Evolutionary conservation across 1,140 invertebrate species (phyloP), one percentile per base, ranked within the genome.

Genomic region (Wiebesia pumilae): DNA sequence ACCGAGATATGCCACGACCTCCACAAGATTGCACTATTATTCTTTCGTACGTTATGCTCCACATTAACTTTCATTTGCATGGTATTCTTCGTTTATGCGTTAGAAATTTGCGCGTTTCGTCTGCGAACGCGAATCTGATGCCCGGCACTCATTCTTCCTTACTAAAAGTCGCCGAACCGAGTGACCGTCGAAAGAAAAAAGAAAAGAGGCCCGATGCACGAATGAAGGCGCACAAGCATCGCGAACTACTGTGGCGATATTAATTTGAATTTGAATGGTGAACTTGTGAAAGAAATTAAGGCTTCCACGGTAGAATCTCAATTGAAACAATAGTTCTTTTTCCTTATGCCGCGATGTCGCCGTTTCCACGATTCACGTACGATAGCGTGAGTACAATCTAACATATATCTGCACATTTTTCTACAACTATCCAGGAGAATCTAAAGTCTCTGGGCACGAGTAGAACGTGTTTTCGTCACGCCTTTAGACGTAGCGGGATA

Each of bases 221-320:
- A 90, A 89, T 90, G 89, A 89, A 87, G 86, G 79, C 78, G n/a
- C 58, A 65, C 33, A 85, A 51, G 87, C 54, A 62, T 73, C 81
- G 86, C 80, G 40, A 40, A 3, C 27, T 54, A 33, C 84, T 82
- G 14, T 40, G 79, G 33, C 85, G 83, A 88, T 89, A 89, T 89
- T 89, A 88, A 90, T 90, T 90, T 89, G 87, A 88, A 90, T 89
- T 89, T 88, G 88, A 91, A 90, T 90, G 84, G 86, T n/a, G n/a
- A 89, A 90, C 87, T 90, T 85, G 88, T 85, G 86, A 86, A 88
- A 90, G 90, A 80, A 90, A 90, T 91, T 89, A 90, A 89, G 89
- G 85, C 89, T 87, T 88, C 87, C 80, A 75, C 51, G 77, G 62
- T 88, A 87, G 69, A 84, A 86, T 81, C 58, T 40, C 87, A 88